These are phyloP conservation scores for Eupsittula cactorum DNA, from an alignment of 2,113 vertebrate genomes.

Conservation along the genomic window DNA sequence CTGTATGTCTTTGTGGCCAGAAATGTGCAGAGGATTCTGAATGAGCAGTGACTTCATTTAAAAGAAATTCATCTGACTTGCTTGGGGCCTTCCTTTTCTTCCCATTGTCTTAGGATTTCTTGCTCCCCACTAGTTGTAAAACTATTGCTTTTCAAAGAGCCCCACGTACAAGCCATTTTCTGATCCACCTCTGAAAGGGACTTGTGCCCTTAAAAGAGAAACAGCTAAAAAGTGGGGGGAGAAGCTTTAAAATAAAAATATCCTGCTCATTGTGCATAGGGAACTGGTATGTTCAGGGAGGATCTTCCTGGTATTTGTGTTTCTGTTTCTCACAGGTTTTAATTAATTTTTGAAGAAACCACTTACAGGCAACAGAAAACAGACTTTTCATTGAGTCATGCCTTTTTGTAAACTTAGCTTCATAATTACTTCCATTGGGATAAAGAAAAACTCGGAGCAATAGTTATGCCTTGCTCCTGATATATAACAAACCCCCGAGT, in stretches of 20 bases:
- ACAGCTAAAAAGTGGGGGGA: not conserved
- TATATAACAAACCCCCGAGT: not conserved
- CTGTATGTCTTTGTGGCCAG: conserved; percentile 49
- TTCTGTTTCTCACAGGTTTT: not conserved
- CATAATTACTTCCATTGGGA: not conserved
- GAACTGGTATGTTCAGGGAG: not conserved
- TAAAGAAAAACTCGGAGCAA: not conserved
- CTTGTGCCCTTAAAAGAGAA: not conserved
- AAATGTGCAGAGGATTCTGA: conserved; percentile 53
- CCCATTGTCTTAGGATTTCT: conserved; percentile 33
- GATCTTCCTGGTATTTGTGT: not conserved
- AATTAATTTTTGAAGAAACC: not conserved
- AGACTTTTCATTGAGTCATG: not conserved
- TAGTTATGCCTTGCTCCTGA: not conserved
- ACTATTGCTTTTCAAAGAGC: conserved; percentile 26
- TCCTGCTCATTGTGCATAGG: not conserved
- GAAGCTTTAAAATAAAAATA: not conserved
- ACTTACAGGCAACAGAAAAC: not conserved
- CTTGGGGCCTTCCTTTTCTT: conserved; percentile 45
- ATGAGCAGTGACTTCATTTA: conserved; percentile 49
- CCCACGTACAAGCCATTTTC: not conserved
- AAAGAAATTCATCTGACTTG: conserved; percentile 41
- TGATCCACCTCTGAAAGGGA: conserved; percentile 1
- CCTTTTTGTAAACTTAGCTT: not conserved
- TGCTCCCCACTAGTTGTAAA: not conserved